Base-by-base conservation (phyloP, 2,888 invertebrate species). In the Blomia tropicalis region DNA sequence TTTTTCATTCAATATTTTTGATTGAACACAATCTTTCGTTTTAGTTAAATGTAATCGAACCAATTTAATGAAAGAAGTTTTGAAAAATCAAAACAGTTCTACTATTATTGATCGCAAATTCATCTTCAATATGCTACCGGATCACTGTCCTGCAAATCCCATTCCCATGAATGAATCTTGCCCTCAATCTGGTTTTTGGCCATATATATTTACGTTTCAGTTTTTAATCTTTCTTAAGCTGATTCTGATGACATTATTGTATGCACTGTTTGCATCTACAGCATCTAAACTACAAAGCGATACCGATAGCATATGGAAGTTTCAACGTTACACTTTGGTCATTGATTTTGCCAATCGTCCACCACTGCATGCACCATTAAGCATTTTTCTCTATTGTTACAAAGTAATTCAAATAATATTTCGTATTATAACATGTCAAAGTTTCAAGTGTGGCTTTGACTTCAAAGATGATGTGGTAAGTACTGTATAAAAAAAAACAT, bases 251-350 rank as follows among this genome's bases (percentile, higher is more conserved):
- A 74, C 74, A 2, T 69, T 74, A 64, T 69, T 74, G 7, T 73
- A 71, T 60, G 74, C 74, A 1, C 67, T 74, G 41, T 73, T 74
- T 54, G 67, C 68, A 59, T 64, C 66, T 1, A 69, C 68, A n/a
- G 68, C 69, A 2, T 62, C 67, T 7, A 66, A 64, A 36, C 51
- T 68, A 4, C 63, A 65, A 25, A 62, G 64, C 1, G 72, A 72
- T 58, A 71, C 73, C 4, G 71, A 73, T 43, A 69, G 69, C 32
- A 73, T 73, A 27, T 73, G 73, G 73, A 70, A 70, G 58, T 72
- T 69, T 64, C 73, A 73, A 63, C 67, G 73, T 60, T 73, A 73
- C 64, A 69, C 69, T 4, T 66, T 74, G 53, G 72, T 72, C 1
- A 69, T 70, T 17, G 71, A 73, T 60, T 73, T 73, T 67, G 69